Conservation (phyloP, 2,113 vertebrate species). For the Pipra filicauda region DNA sequence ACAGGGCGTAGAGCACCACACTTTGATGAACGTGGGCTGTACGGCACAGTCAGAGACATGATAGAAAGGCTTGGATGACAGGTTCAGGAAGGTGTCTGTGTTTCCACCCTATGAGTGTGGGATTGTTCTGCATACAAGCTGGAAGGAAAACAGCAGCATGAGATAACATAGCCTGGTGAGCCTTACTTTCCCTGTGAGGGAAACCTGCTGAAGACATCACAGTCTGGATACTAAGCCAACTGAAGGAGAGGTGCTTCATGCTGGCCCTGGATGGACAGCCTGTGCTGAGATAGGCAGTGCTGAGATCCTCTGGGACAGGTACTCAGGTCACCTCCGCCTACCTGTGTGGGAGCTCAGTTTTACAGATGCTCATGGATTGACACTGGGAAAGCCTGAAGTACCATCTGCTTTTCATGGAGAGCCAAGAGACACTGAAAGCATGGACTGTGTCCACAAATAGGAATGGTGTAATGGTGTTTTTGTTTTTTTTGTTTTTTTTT, state of each 20-base stretch:
- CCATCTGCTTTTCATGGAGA: neutral
- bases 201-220: neutral
- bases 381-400: neutral
- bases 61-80: neutral
- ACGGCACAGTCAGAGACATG: neutral
- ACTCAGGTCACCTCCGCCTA: neutral
- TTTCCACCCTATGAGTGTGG: fast-evolving
- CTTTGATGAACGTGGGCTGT: neutral
- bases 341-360: neutral
- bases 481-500: neutral
- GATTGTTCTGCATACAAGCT: neutral
- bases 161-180: neutral
- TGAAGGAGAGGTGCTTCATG: neutral
- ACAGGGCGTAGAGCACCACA: neutral
- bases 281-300: neutral
- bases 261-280: neutral
- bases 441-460: neutral
- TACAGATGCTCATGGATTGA: neutral
- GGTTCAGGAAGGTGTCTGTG: neutral
- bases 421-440: neutral
- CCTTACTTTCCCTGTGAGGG: neutral
- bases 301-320: neutral
- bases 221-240: fast-evolving
- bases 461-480: too few relatives aligned
- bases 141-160: neutral